Conservation (phyloP, 2,888 invertebrate species). For the Sacculina carcini region DNA sequence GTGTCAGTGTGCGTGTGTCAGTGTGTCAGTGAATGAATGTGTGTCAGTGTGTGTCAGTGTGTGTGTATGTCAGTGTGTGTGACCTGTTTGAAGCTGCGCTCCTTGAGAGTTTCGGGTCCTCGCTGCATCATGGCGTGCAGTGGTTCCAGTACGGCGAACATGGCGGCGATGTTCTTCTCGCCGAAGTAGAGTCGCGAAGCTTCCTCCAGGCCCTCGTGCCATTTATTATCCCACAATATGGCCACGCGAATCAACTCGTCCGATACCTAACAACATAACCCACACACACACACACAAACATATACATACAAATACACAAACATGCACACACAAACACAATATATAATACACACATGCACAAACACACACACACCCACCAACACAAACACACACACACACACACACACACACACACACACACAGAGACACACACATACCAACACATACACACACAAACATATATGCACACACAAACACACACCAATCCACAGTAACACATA, state of each 20-base stretch:
- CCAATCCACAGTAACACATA: too few species aligned
- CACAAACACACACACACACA: not conserved
- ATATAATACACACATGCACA: not conserved
- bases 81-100: constrained; percentile 75
- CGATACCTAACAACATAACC: constrained; percentile 11
- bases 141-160: constrained; percentile 86
- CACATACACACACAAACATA: too few species aligned
- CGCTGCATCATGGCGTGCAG: constrained; percentile 76
- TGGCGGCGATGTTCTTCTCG: constrained; percentile 78
- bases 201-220: constrained; percentile 91
- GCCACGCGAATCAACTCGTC: constrained; percentile 38
- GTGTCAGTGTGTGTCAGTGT: too few species aligned
- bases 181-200: constrained; percentile 83
- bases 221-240: constrained; percentile 96
- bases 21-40: too few species aligned
- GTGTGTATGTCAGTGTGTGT: constrained; percentile 2
- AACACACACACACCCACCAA: constrained; percentile 33
- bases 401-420: constrained; percentile 27
- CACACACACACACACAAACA: not conserved
- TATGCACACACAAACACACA: not conserved
- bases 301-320: constrained; percentile 27
- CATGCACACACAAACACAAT: constrained; percentile 13
- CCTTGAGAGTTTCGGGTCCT: constrained; percentile 84
- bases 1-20: too few species aligned
- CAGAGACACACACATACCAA: not conserved